Base-by-base conservation (phyloP, 2,797 vertebrate species). In the Myotis daubentonii region DNA sequence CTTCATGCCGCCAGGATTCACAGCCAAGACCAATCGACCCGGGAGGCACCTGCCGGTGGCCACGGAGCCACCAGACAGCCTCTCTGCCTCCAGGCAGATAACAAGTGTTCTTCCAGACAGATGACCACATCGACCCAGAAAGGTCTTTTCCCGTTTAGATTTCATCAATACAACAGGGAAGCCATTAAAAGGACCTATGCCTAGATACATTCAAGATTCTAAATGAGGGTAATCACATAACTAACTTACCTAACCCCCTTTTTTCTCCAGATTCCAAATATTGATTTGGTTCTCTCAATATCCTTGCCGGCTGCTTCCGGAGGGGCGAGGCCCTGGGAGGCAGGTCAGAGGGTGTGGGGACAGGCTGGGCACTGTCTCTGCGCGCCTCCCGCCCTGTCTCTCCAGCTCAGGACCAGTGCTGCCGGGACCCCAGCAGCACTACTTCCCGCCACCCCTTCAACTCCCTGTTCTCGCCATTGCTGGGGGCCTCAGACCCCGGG, bases 181-280 rank as follows among this genome's bases (percentile, higher is more conserved):
- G 23, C 22, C 60, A 25, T 49, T 25, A 41, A 17, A 49, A 88
- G 44, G 62, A 80, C 36, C 65, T 71, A 53, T 13, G 30, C 28
- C 30, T 89, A 71, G 38, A 66, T 33, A 51, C 11, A 94, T 78
- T 70, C 19, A 62, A 94, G 87, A 91, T 82, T 70, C 51, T 19
- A 86, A 94, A 53, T 74, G 33, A 94, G 22, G 41, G 72, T 44
- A 57, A 33, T n/a, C 57, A 38, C 41, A 38, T 70, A 51, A 80
- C 81, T 91, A 71, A 94, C 55, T 84, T 90, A 68, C 47, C 30
- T n/a, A 36, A 49, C 16, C 25, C 17, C 19, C 25, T 76, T 91
- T 16, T 16, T 76, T 57, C 47, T 93, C n/a, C 91, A 66, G 62
- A 55, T 70, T 78, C 82, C 74, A 83, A 94, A 75, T 74, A 91